Evolutionary conservation across 2,113 vertebrate species (phyloP).

Genomic region (Leucopsar rothschildi): DNA sequence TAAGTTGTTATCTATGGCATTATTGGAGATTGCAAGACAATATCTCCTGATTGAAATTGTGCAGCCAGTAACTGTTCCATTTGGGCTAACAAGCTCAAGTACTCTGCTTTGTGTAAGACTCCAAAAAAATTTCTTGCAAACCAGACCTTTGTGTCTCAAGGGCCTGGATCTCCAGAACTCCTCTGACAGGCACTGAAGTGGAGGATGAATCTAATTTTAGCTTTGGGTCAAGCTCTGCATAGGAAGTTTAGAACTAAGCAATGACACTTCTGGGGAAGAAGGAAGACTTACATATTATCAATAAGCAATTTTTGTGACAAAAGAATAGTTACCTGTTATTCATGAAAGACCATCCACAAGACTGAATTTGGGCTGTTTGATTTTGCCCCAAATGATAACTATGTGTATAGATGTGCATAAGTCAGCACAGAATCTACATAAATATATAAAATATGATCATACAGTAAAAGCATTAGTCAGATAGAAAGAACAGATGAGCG

Average conservation of each 20-base stretch:
- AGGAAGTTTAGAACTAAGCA: background rate
- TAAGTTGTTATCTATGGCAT: background rate
- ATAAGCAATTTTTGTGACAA: background rate
- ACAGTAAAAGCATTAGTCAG: background rate
- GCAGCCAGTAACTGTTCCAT: background rate
- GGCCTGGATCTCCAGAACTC: background rate
- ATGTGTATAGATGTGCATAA: background rate
- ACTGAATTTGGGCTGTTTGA: background rate
- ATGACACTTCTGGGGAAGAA: background rate
- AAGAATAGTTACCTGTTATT: background rate
- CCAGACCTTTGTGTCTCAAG: background rate
- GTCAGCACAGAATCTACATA: background rate
- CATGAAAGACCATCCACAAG: background rate
- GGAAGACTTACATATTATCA: background rate
- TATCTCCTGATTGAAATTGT: background rate
- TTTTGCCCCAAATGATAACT: background rate
- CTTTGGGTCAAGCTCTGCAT: background rate
- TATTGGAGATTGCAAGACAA: background rate
- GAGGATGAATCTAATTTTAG: background rate
- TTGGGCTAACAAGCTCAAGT: background rate
- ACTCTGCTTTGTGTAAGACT: background rate
- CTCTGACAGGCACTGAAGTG: background rate
- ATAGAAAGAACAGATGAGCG: conserved; percentile 40
- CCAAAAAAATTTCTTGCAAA: background rate
- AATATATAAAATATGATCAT: conserved; percentile 13